Conservation (phyloP, 2,113 vertebrate species). For the Upupa epops region DNA sequence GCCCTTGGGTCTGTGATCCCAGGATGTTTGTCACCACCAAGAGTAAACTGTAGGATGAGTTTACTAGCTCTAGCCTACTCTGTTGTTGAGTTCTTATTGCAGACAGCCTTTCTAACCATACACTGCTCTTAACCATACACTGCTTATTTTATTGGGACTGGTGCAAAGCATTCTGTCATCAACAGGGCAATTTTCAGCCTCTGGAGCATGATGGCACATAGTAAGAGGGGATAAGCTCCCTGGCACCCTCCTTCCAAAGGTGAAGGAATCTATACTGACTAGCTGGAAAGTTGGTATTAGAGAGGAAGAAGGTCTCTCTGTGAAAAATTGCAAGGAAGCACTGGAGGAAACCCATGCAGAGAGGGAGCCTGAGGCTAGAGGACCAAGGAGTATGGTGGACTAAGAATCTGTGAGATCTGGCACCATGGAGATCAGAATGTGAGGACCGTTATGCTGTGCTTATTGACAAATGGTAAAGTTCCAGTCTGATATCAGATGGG, state of each 20-base stretch:
- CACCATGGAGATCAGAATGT: not conserved
- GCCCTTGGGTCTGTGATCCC: not conserved
- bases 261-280: not conserved
- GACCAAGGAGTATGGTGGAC: not conserved
- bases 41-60: not conserved
- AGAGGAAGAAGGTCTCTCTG: not conserved
- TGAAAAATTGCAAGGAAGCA: not conserved
- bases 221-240: not conserved
- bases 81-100: not conserved
- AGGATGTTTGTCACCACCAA: not conserved
- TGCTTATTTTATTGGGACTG: not conserved
- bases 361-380: not conserved
- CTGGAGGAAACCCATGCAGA: not conserved
- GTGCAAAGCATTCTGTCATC: not conserved
- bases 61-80: not conserved
- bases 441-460: not conserved
- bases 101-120: not conserved
- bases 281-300: not conserved
- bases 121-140: not conserved
- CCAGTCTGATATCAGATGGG: not conserved
- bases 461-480: not conserved
- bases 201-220: not conserved
- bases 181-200: not conserved
- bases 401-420: not conserved
- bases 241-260: not conserved